Evolutionary conservation across 2,797 vertebrate genomes (phyloP), one percentile per base, ranked within the genome.

Genomic region (Microctenopoma lineatum): DNA sequence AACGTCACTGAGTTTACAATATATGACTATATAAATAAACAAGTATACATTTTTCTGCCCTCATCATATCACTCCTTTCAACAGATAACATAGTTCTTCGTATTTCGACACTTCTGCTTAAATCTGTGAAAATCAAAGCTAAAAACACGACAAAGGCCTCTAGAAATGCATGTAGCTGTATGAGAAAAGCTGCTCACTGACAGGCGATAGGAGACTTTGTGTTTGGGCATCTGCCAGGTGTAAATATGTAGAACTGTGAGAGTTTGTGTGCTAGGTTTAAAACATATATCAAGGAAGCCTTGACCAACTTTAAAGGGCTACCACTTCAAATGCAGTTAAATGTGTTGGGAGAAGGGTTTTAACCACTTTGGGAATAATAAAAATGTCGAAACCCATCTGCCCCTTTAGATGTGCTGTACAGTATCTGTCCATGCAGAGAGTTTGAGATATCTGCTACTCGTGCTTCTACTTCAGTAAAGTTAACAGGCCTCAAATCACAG

Each of bases 41-140:
- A 32, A n/a, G 25, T 25, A 14, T 10, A 63, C 27, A 44, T 47
- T 21, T 21, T 32, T 74, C 51, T 44, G 29, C 29, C 32, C 44
- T 63, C 48, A 7, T 11, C 50, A 54, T 21, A 32, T 39, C 32
- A 12, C 8, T 32, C 44, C 25, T 5, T 29, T 16, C 18, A 16
- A 56, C 13, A 42, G 36, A 62, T 42, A 62, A 21, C 18, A 39
- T 15, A 61, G 51, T 9, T n/a, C 3, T 41, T 7, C 25, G 13
- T 6, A 34, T 32, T 62, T 38, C 11, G 1, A 39, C 12, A 32
- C 29, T 32, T 32, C 6, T 13, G 2, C 12, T 21, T 48, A 32
- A 29, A 27, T 39, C 32, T 56, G 29, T 18, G 29, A 45, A 27
- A 3, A 53, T 27, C 2, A 52, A 68, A 60, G 21, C 50, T 60